Percentiles rank a stretch among this genome's conserved stretches.
Evolutionary conservation across 2,888 invertebrate genomes (phyloP).

Genomic region (Encarsia formosa): DNA sequence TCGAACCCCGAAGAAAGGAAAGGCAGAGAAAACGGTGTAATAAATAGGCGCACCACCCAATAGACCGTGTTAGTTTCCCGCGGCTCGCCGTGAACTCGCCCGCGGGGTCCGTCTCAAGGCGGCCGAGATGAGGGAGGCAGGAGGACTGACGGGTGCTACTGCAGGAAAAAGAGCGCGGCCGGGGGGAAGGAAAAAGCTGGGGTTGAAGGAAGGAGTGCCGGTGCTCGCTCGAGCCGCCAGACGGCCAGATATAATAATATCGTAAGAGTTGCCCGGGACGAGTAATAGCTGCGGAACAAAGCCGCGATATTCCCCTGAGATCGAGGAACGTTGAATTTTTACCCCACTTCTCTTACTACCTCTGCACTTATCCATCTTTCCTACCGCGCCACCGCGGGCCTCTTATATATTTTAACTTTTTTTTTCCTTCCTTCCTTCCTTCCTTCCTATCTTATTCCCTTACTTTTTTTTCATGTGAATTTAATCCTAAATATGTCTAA

Average conservation of each 20-base stretch:
- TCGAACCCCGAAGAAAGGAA: too few species aligned
- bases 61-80: constrained; percentile 31
- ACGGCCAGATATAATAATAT: constrained; percentile 51
- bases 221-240: constrained; percentile 29
- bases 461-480: constrained; percentile 40
- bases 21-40: constrained; percentile 46
- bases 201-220: constrained; percentile 15
- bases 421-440: constrained; percentile 18
- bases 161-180: constrained; percentile 8
- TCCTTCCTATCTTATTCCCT: constrained; percentile 17
- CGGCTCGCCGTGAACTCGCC: constrained; percentile 23
- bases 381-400: constrained; percentile 15
- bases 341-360: constrained; percentile 23
- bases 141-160: too few species aligned
- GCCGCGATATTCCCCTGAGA: constrained; percentile 45
- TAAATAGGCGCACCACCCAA: too few species aligned
- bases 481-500: constrained; percentile 48
- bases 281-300: constrained; percentile 52
- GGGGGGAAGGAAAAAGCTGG: constrained; percentile 26
- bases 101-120: constrained; percentile 14
- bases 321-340: constrained; percentile 29
- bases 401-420: constrained; percentile 20
- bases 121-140: constrained; percentile 7
- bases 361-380: constrained; percentile 29
- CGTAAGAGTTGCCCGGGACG: constrained; percentile 48